A percentile compares a stretch with the other conserved stretches of the same genome.
phyloP scores from a whole-genome alignment of 1,140 invertebrate genomes.

The Sweltsa coloradensis region DNA sequence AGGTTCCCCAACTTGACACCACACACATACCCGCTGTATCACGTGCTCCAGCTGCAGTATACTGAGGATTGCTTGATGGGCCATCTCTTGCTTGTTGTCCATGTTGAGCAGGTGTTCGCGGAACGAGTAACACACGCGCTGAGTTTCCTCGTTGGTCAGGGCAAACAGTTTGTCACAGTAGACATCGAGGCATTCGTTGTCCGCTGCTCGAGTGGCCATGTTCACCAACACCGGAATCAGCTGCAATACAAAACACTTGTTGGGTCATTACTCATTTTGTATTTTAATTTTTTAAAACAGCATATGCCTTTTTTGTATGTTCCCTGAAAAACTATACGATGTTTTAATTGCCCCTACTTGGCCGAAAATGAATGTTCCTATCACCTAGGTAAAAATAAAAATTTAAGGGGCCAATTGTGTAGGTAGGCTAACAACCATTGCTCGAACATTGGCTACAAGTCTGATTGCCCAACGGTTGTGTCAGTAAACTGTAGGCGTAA shows the following conservation, averaged over 20 bases:
- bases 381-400: background rate
- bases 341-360: background rate
- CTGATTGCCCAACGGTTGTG: too few species aligned
- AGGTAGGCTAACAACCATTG: background rate
- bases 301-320: too few species aligned
- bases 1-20: too few species aligned
- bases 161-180: slow-evolving; percentile 48
- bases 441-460: too few species aligned
- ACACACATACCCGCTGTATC: slow-evolving; percentile 44
- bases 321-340: background rate
- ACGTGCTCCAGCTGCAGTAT: slow-evolving; percentile 39
- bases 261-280: too few species aligned
- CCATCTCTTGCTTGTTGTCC: slow-evolving; percentile 25
- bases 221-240: slow-evolving; percentile 42
- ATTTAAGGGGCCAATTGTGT: background rate
- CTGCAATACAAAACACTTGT: slow-evolving; percentile 38
- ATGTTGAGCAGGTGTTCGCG: slow-evolving; percentile 30
- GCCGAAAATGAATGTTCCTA: background rate
- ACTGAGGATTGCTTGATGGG: slow-evolving; percentile 30
- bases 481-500: too few species aligned
- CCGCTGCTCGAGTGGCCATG: slow-evolving; percentile 21
- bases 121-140: slow-evolving; percentile 43
- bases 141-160: slow-evolving; percentile 43
- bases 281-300: too few species aligned
- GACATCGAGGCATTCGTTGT: slow-evolving; percentile 40